Base-by-base conservation (phyloP, 2,888 invertebrate species). In the Tetramorium bicarinatum region DNA sequence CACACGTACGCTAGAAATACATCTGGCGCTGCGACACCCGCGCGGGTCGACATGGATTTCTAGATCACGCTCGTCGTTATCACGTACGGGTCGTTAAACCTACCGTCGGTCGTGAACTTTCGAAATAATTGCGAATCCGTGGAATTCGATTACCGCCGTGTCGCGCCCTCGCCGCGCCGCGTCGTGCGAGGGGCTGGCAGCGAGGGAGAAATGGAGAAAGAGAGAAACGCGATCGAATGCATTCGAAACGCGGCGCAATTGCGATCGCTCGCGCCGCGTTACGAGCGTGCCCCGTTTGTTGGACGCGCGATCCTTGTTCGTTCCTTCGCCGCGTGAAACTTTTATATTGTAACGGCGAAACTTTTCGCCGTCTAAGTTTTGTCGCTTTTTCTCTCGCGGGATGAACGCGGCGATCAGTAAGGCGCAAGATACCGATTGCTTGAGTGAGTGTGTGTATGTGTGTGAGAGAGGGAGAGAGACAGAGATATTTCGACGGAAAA, bases 51-150 rank as follows among this genome's bases (percentile, higher is more conserved):
- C 66, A 41, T 54, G 54, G 76, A 77, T 77, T 72, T 80, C 34
- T 49, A 44, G 62, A 62, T 54, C 74, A 54, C 81, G 77, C 76
- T 11, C 77, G 52, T 83, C 77, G 85, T 75, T 80, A 59, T 83
- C 85, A 82, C 82, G 83, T 61, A 64, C 72, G 64, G 69, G n/a
- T 85, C 85, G 80, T 87, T 88, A 85, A 85, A 83, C 71, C 80
- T 64, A 56, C 59, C 34, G 49, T 59, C 79, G 69, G 66, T 74
- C 67, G 81, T 83, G 74, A 85, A 83, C 82, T 83, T 74, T 61
- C 76, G 81, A 80, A 84, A 83, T 85, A 82, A 87, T 85, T 85
- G 85, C 85, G 69, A 81, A 85, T 83, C 85, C 85, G 83, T 87
- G 85, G 77, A 85, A 87, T 87, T 87, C 87, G 85, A 87, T 85